These are phyloP conservation scores for Scomber japonicus DNA, from an alignment of 2,113 vertebrate species.

Conservation along the genomic window DNA sequence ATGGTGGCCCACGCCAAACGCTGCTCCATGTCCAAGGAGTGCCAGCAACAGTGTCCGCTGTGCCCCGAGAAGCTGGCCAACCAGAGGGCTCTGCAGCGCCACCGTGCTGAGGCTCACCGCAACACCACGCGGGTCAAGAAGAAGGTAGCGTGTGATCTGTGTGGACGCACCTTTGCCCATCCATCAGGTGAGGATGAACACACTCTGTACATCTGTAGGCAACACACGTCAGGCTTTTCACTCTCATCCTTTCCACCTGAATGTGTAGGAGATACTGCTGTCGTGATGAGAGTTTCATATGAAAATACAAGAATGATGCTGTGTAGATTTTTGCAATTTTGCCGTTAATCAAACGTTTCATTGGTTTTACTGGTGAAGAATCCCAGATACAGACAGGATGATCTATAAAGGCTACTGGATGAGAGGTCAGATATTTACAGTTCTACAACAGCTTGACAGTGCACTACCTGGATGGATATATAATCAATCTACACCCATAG, in stretches of 20 bases:
- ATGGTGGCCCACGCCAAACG: constrained; percentile 87
- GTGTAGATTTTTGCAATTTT: too few species aligned
- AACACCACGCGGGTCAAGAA: constrained; percentile 79
- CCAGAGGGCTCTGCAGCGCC: constrained; percentile 84
- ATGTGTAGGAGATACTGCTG: not conserved
- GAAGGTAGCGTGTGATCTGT: constrained; percentile 88
- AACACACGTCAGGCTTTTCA: not conserved
- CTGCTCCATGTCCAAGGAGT: constrained; percentile 83
- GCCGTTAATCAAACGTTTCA: too few species aligned
- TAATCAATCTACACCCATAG: too few species aligned
- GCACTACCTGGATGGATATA: too few species aligned
- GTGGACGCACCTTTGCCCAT: constrained; percentile 89
- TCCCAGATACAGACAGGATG: too few species aligned
- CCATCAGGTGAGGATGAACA: constrained; percentile 84
- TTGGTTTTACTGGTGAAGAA: too few species aligned
- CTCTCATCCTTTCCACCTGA: too few species aligned
- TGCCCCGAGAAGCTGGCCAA: constrained; percentile 75
- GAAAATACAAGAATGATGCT: too few species aligned
- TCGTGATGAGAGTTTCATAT: not conserved
- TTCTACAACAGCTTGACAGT: too few species aligned
- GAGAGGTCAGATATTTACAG: too few species aligned
- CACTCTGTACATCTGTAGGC: too few species aligned
- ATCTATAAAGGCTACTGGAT: too few species aligned
- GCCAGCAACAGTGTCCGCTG: constrained; percentile 81
- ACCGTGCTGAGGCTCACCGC: constrained; percentile 80